Evolutionary conservation across 2,888 invertebrate genomes (phyloP), one percentile per base, ranked within the genome.

Genomic region (Xestoiulus laeticollis): DNA sequence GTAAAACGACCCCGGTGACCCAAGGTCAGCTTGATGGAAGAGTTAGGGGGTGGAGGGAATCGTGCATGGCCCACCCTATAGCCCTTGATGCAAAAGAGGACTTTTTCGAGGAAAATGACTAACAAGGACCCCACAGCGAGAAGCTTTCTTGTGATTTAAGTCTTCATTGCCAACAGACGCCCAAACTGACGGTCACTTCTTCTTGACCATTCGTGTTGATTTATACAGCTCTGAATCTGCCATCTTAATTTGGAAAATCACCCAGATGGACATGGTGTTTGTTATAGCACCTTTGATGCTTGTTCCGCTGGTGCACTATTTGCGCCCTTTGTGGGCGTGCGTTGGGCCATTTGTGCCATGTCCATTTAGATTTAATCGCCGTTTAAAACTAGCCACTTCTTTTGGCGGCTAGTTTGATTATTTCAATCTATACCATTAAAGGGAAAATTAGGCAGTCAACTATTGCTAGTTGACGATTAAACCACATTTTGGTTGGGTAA

Each of bases 1-100:
- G 84, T 84, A 84, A 84, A 33, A 84, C 84, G 84, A 84, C 84
- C 43, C 84, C 19, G 33, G 84, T 84, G 84, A 84, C 84, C 84
- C 33, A 84, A 84, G 43, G 84, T 84, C 84, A 84, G 84, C 33
- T 84, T 10, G 32, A 84, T 38, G 43, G 43, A 43, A 84, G 43
- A 43, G 84, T 84, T 84, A 33, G 22, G 12, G 43, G 84, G 84
- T 84, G 33, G n/a, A 84, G 22, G 26, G 22, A 26, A 19, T 53
- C 53, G 4, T 16, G 59, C 10, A 59, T 59, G 68, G n/a, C n/a
- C n/a, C 53, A 53, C n/a, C n/a, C 5, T 53, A 19, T 4, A 68
- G 22, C 68, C 68, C 68, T n/a, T 68, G 68, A 68, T 68, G 68
- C 26, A 68, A 12, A 26, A 68, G 68, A n/a, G 68, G 59, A n/a